These are phyloP conservation scores for Eudasyphora cyanicolor DNA, from an alignment of 2,888 invertebrate species.

Conservation along the genomic window DNA sequence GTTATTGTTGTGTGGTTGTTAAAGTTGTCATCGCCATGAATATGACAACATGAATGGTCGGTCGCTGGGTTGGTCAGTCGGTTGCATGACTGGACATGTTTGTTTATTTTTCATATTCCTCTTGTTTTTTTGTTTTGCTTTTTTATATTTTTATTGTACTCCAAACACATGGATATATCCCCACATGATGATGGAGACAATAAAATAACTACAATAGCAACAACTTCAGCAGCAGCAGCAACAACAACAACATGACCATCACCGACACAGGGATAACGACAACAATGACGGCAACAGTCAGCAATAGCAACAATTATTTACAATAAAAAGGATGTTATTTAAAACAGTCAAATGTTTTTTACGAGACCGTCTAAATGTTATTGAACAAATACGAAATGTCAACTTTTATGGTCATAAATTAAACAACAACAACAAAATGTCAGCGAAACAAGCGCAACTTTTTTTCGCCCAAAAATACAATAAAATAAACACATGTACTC, in stretches of 20 bases:
- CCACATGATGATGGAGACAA: slow-evolving; percentile 1
- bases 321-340: slow-evolving; percentile 36
- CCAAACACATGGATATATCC: not conserved
- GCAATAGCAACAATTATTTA: slow-evolving; percentile 33
- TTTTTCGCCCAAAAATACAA: not conserved
- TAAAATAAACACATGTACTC: not conserved
- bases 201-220: not conserved
- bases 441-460: slow-evolving; percentile 49
- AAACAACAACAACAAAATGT: slow-evolving; percentile 43
- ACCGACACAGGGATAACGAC: not conserved
- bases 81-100: slow-evolving; percentile 27
- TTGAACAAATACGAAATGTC: slow-evolving; percentile 53
- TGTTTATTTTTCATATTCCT: slow-evolving; percentile 36
- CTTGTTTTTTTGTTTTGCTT: not conserved
- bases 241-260: not conserved
- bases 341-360: slow-evolving; percentile 34
- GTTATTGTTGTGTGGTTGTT: slow-evolving; percentile 19
- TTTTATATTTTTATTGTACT: not conserved
- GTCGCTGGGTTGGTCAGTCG: slow-evolving; percentile 10
- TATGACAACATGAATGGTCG: slow-evolving; percentile 28
- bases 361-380: slow-evolving; percentile 36
- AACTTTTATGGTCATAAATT: slow-evolving; percentile 57
- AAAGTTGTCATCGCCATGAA: slow-evolving; percentile 39
- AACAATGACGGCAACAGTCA: not conserved
- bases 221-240: not conserved